Percentiles rank a stretch among this genome's conserved stretches.
These are phyloP conservation scores for Microctenopoma lineatum DNA, from an alignment of 2,797 vertebrate species.

Conservation along the genomic window DNA sequence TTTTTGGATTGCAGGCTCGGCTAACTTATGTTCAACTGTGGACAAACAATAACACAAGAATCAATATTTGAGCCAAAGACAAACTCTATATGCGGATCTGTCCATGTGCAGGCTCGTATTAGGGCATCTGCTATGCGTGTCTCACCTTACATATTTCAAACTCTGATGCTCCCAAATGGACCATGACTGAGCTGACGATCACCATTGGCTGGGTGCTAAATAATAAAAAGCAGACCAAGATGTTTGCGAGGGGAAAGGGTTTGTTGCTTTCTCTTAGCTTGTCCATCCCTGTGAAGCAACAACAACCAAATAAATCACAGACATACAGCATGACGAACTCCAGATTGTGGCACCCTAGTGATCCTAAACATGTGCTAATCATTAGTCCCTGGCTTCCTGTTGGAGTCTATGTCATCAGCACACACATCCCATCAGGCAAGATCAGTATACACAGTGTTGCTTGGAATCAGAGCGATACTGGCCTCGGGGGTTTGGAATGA, in stretches of 20 bases:
- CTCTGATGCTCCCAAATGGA: constrained; percentile 45
- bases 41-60: constrained; percentile 8
- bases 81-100: no score
- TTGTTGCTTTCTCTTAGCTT: constrained; percentile 34
- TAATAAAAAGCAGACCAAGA: constrained; percentile 59
- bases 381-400: constrained; percentile 84
- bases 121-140: constrained; percentile 15
- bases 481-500: constrained; percentile 59
- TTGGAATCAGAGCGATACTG: constrained; percentile 55
- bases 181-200: constrained; percentile 57
- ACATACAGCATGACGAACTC: constrained; percentile 72
- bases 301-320: constrained; percentile 82
- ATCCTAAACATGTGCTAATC: constrained; percentile 83
- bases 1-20: constrained; percentile 33
- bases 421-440: constrained; percentile 67
- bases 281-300: constrained; percentile 62
- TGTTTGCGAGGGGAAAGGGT: constrained; percentile 44
- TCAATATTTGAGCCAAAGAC: constrained; percentile 1
- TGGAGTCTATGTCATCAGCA: constrained; percentile 78
- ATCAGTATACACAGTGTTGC: constrained; percentile 63
- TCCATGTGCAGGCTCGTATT: constrained; percentile 19
- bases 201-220: constrained; percentile 48
- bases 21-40: constrained; percentile 26
- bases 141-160: constrained; percentile 50
- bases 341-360: constrained; percentile 77